phyloP scores from a whole-genome alignment of 2,113 vertebrate genomes.

The Paraplagusia blochii region DNA sequence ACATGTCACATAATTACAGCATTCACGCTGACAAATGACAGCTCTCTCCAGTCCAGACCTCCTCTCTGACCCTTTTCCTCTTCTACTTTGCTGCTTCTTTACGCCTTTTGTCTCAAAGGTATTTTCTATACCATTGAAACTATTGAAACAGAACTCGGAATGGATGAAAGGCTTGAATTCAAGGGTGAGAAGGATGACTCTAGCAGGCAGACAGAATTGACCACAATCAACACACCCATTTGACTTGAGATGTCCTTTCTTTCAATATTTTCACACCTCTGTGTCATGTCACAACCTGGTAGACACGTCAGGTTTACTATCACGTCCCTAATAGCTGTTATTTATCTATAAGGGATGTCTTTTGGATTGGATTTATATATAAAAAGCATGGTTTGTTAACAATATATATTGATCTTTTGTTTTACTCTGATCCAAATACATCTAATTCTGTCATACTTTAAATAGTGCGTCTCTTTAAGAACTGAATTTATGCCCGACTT shows the following conservation, averaged over 20 bases:
- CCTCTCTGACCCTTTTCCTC: neutral
- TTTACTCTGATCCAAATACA: no score
- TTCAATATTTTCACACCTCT: no score
- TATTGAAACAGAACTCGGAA: conserved; percentile 10
- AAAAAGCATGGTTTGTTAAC: no score
- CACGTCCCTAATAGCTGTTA: no score
- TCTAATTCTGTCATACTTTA: no score
- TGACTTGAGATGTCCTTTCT: neutral
- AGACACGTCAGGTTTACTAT: no score
- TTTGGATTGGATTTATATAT: no score
- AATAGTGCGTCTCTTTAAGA: no score
- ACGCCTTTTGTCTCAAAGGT: neutral
- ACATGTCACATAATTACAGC: conserved; percentile 34
- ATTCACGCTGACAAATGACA: conserved; percentile 27
- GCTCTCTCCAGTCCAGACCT: conserved; percentile 3
- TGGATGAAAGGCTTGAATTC: neutral
- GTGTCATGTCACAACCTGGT: no score
- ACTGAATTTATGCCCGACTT: no score
- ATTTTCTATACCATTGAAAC: neutral
- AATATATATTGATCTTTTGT: no score
- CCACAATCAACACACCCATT: conserved; percentile 1
- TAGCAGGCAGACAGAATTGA: neutral
- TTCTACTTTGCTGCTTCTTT: neutral
- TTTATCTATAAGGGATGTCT: no score
- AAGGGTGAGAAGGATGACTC: neutral